Evolutionary conservation across 2,797 vertebrate genomes (phyloP).

Genomic region (Mus minutoides): DNA sequence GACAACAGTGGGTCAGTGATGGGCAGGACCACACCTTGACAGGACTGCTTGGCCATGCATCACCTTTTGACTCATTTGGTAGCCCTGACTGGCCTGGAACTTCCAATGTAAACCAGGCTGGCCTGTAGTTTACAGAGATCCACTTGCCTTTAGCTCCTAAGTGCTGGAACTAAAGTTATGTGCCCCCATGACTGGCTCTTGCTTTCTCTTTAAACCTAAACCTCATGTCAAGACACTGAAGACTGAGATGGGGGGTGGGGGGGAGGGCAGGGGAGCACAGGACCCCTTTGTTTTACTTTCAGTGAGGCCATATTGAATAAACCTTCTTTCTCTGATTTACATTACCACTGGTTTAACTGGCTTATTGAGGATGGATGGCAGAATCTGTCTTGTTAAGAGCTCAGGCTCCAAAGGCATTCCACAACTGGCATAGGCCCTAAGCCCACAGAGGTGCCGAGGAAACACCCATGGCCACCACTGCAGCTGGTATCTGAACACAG

Average conservation of each 20-base stretch:
- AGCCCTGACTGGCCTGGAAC: neutral
- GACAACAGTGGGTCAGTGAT: neutral
- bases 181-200: neutral
- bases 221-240: neutral
- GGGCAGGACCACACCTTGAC: neutral
- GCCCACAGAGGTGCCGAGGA: neutral
- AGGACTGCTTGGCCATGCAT: neutral
- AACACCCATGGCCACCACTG: neutral
- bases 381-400: neutral
- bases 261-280: neutral
- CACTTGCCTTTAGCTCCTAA: neutral
- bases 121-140: neutral
- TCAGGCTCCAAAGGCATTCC: neutral
- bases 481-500: neutral
- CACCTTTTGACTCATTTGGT: neutral
- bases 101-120: neutral
- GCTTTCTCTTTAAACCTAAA: neutral
- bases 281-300: neutral
- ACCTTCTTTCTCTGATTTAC: neutral
- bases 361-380: neutral
- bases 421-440: neutral
- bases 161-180: neutral
- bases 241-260: neutral
- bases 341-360: neutral
- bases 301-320: neutral